A percentile compares a stretch with the other conserved stretches of the same genome.
Evolutionary conservation across 2,113 vertebrate genomes (phyloP).

Genomic region (Forbesichthys papilliferus): DNA sequence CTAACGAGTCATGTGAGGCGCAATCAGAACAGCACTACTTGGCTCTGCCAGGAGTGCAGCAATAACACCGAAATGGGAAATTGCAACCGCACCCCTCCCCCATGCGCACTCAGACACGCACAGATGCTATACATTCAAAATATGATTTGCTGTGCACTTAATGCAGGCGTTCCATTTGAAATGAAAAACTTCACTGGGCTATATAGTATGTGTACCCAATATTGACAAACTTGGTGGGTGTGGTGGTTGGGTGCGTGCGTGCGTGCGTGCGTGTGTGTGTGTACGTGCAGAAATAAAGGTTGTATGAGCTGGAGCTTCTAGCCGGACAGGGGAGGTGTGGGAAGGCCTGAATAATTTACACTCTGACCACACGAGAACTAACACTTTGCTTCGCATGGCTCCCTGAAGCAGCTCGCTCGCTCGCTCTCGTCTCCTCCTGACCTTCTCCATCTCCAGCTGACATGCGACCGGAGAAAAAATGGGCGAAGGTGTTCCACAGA

Average conservation of each 20-base stretch:
- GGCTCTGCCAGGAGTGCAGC: conserved; percentile 49
- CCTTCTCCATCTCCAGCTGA: conserved; percentile 6
- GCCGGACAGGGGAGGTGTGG: conserved; percentile 9
- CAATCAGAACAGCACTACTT: conserved; percentile 58
- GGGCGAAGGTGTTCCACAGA: conserved; percentile 6
- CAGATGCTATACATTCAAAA: conserved; percentile 32
- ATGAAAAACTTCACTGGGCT: neutral
- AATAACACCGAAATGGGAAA: conserved; percentile 62
- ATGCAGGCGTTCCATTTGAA: neutral
- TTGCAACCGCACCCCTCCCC: conserved; percentile 24
- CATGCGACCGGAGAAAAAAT: conserved; percentile 18
- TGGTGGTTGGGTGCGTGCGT: too few species aligned
- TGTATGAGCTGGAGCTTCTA: conserved; percentile 12
- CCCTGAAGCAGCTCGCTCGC: conserved; percentile 11
- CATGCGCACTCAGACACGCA: conserved; percentile 10
- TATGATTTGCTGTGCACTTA: conserved; percentile 13
- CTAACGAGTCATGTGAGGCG: conserved; percentile 69
- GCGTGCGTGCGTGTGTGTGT: neutral
- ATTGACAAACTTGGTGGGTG: neutral
- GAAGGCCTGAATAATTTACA: conserved; percentile 61
- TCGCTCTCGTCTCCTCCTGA: neutral
- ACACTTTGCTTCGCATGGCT: conserved; percentile 49
- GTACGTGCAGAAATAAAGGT: conserved; percentile 16
- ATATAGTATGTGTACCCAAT: neutral
- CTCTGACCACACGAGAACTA: conserved; percentile 30